Base-by-base conservation (phyloP, 2,888 invertebrate species). In the Geophilus truncorum region DNA sequence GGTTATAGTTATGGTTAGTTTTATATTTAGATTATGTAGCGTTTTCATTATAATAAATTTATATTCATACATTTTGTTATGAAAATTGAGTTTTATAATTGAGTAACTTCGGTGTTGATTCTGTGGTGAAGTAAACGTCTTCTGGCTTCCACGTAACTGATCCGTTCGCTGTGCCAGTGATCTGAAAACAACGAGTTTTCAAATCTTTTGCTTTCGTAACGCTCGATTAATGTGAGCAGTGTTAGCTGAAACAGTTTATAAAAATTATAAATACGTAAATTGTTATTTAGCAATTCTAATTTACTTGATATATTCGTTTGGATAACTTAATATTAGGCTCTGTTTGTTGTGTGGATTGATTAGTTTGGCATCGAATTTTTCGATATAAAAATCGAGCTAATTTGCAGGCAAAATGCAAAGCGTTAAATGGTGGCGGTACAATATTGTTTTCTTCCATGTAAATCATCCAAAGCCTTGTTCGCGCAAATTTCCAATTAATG, bases 401-500 rank as follows among this genome's bases (percentile, higher is more conserved):
- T 62, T 23, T 25, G 9, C 62, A 15, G 6, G 25, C 1, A 28
- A 25, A 62, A 15, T 23, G 9, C 45, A 93, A 88, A 84, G 93
- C 87, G 87, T 93, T 93, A 84, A 92, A 91, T 0, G 93, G 93
- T 0, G 93, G 91, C 0, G 93, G 92, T 6, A 93, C 88, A 0
- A 91, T 90, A 0, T 78, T 78, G 28, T 78, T n/a, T 9, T 78
- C 45, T 25, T 78, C 78, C 10, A 78, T 36, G 25, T 91, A 92
- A 85, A 91, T 91, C 83, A 93, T 87, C 88, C 93, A 93, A 80
- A 93, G 90, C 86, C 92, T 91, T 18, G 92, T 92, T 84, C 92
- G 90, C 0, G 92, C 92, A 85, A 92, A 93, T 28, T 92, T 92
- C 93, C 93, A 93, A 84, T 93, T 93, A 3, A 91, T 90, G 83